A percentile compares a stretch with the other conserved stretches of the same genome.
These are phyloP conservation scores for Gymnorhina tibicen DNA, from an alignment of 2,113 vertebrate genomes.

Conservation along the genomic window DNA sequence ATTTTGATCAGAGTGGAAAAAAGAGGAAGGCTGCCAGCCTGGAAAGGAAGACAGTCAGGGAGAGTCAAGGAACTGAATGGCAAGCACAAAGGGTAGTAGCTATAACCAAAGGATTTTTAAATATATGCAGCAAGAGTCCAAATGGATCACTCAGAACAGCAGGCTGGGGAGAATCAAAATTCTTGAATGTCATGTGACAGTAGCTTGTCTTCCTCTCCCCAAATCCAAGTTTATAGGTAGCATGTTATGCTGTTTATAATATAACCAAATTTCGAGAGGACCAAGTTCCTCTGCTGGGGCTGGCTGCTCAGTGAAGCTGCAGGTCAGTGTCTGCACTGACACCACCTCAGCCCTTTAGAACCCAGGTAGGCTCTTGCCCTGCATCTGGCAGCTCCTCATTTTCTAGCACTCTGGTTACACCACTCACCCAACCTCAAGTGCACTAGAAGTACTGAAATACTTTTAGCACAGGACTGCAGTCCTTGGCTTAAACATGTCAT, in stretches of 20 bases:
- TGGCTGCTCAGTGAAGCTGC: background rate
- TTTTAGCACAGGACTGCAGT: background rate
- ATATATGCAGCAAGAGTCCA: background rate
- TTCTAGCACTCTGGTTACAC: background rate
- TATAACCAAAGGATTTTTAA: background rate
- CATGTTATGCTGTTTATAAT: background rate
- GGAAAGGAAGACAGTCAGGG: background rate
- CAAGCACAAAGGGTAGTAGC: background rate
- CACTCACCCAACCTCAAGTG: background rate
- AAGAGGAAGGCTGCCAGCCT: background rate
- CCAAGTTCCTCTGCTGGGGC: accelerated
- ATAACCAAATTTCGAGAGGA: background rate
- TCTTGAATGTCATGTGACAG: background rate
- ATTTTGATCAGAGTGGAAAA: background rate
- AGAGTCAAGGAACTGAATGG: background rate
- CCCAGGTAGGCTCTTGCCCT: background rate
- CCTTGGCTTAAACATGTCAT: background rate
- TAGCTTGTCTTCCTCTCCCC: background rate
- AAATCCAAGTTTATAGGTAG: background rate
- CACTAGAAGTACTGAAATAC: background rate
- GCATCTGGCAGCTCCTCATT: background rate
- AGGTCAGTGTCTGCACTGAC: background rate
- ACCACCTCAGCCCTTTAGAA: background rate
- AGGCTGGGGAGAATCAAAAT: background rate
- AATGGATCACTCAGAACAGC: background rate